Base-by-base conservation (phyloP, 2,888 invertebrate genomes). In the Chrysopilus asiliformis region DNA sequence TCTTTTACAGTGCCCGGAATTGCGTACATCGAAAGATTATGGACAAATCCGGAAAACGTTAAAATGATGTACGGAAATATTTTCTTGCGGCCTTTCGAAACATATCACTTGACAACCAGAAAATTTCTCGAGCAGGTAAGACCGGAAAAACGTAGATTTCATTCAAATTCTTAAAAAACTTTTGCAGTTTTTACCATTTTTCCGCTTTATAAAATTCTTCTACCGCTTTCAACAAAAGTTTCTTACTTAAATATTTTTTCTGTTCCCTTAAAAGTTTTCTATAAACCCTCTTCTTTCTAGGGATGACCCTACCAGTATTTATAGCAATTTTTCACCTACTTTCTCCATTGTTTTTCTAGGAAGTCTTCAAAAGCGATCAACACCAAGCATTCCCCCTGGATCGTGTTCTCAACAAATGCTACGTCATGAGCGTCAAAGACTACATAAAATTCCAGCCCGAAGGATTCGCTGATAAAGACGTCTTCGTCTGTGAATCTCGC, bases 401-500 rank as follows among this genome's bases (percentile, higher is more conserved):
- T 41, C 83, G 87, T 51, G 76, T 97, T 9, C 67, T 79, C 14
- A 93, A 91, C 4, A 76, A 82, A 49, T 97, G 97, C 60, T 84
- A 79, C 55, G 90, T 98, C 12, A 79, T 98, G 74, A 86, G 81
- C 55, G 85, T 93, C 19, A 87, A 85, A 56, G 93, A 97, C 56
- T 97, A 93, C 64, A 87, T 94, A 58, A 84, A 86, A 56, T 76
- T 74, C 58, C 75, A 74, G 45, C 93, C 95, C 0, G 84, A 86
- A 68, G 79, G 82, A 14, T 84, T 86, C 53, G 71, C 78, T 0
- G 90, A 93, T 43, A 87, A 89, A 53, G 94, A 98, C 62, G 82
- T 97, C 2, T 98, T 83, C 55, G 94, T 97, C 0, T 97, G 97
- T 59, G 97, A 98, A 64, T 93, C 89, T 13, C 74, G 93, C 4